A percentile compares a stretch with the other conserved stretches of the same genome.
Conservation (phyloP, 2,113 vertebrate species). For the Archocentrus centrarchus region DNA sequence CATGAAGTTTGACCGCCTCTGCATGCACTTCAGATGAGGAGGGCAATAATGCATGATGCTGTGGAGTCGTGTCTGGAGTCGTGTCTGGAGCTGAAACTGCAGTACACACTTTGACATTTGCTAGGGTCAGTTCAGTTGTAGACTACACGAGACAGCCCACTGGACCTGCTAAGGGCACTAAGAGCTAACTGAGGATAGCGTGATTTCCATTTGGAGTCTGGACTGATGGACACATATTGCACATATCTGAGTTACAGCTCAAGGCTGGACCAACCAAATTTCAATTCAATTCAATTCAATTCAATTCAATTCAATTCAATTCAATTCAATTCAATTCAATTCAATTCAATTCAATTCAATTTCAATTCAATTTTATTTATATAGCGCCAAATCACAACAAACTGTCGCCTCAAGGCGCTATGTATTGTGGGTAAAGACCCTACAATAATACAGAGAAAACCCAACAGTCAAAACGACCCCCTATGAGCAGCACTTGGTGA, state of each 20-base stretch:
- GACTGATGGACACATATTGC: fast-evolving
- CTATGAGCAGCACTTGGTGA: too few relatives aligned
- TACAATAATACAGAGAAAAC: too few relatives aligned
- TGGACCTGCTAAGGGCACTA: not conserved
- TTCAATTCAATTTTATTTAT: too few relatives aligned
- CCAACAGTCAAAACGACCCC: too few relatives aligned
- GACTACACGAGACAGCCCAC: not conserved
- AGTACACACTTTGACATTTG: not conserved
- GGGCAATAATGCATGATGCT: not conserved
- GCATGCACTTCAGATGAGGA: not conserved
- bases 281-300: too few relatives aligned
- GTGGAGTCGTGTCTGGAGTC: not conserved
- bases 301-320: too few relatives aligned
- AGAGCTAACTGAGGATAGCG: not conserved
- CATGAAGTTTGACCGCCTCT: not conserved
- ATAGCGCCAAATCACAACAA: too few relatives aligned
- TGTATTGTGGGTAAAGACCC: too few relatives aligned
- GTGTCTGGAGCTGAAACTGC: not conserved
- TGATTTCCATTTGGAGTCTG: not conserved
- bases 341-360: too few relatives aligned
- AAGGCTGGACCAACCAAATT: fast-evolving
- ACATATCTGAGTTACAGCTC: not conserved
- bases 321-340: too few relatives aligned
- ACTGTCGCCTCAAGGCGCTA: too few relatives aligned
- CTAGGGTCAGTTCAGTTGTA: not conserved